phyloP scores from a whole-genome alignment of 37 sponge, comb jelly and placozoan species.

The Bolinopsis microptera region DNA sequence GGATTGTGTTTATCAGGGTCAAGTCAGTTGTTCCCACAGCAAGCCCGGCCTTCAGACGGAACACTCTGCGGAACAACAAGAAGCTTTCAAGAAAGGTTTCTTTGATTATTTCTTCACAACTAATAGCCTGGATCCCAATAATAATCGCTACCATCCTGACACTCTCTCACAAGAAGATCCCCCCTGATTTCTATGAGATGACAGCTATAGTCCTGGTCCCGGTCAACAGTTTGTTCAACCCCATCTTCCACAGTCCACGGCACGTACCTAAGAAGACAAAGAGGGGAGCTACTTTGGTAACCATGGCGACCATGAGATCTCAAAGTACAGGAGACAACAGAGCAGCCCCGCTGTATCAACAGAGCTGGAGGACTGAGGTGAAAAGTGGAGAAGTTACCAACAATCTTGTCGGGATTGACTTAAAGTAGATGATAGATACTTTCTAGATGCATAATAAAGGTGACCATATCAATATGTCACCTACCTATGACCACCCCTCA shows the following conservation, averaged over 20 bases:
- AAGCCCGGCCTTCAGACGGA: not conserved
- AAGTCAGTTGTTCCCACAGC: not conserved
- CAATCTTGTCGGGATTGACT: not conserved
- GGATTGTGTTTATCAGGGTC: not conserved
- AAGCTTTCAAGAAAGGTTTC: conserved; percentile 14
- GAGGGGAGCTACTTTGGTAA: not conserved
- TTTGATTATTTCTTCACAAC: conserved; percentile 15
- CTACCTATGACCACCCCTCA: too few relatives aligned
- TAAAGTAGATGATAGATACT: too few relatives aligned
- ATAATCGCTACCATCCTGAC: conserved; percentile 58
- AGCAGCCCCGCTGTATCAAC: not conserved
- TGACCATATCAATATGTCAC: too few relatives aligned
- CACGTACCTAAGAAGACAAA: not conserved
- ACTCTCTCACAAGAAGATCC: not conserved
- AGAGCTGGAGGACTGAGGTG: not conserved
- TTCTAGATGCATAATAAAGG: too few relatives aligned
- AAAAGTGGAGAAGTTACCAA: not conserved
- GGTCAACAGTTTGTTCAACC: conserved; percentile 16
- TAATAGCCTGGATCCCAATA: conserved; percentile 57
- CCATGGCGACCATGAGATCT: not conserved
- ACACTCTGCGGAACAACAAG: not conserved
- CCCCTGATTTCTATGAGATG: not conserved
- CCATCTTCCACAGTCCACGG: conserved; percentile 29
- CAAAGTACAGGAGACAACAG: not conserved
- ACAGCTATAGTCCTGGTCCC: conserved; percentile 30